Evolutionary conservation across 2,797 vertebrate species (phyloP).

Genomic region (Amblyopsis hoosieri): DNA sequence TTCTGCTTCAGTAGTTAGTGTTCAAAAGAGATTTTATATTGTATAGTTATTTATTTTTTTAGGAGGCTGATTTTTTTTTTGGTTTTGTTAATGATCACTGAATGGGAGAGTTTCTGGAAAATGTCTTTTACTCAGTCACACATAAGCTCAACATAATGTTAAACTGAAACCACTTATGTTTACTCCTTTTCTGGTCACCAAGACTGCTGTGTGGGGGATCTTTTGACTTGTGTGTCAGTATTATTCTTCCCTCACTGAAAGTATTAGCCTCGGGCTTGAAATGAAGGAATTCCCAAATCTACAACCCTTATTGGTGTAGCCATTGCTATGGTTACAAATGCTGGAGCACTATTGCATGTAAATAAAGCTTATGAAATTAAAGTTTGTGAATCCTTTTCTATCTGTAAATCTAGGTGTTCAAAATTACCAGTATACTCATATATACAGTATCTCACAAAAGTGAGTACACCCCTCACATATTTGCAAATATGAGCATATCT

Average conservation of each 20-base stretch:
- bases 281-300: conserved; percentile 81
- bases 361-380: conserved; percentile 80
- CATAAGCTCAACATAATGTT: conserved; percentile 69
- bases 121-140: conserved; percentile 69
- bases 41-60: conserved; percentile 80
- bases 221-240: conserved; percentile 61
- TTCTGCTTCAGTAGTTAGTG: conserved; percentile 68
- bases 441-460: no score
- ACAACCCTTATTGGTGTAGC: conserved; percentile 60
- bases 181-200: conserved; percentile 72
- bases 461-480: no score
- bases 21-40: conserved; percentile 75
- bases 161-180: conserved; percentile 64
- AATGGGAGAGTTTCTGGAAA: conserved; percentile 80
- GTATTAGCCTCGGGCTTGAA: conserved; percentile 74
- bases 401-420: neutral
- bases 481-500: no score
- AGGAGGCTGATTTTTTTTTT: conserved; percentile 40
- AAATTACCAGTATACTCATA: neutral
- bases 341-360: conserved; percentile 84
- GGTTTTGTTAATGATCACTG: conserved; percentile 57
- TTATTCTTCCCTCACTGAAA: conserved; percentile 55
- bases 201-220: conserved; percentile 62
- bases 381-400: conserved; percentile 20
- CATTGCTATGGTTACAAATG: conserved; percentile 67